phyloP scores from a whole-genome alignment of 2,113 vertebrate genomes.

The Atrichornis clamosus region DNA sequence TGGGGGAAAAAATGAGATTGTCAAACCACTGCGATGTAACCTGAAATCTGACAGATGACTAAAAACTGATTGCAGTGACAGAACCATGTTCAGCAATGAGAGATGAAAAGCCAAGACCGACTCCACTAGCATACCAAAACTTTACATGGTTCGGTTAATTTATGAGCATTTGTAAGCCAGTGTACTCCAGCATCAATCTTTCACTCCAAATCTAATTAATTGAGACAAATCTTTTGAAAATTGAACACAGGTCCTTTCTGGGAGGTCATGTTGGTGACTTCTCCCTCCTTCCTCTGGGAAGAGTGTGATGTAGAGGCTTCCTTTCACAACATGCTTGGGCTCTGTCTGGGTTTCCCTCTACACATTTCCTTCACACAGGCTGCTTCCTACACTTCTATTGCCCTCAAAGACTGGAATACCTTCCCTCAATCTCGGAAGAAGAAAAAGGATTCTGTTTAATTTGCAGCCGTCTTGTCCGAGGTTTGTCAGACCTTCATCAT shows the following conservation, averaged over 20 bases:
- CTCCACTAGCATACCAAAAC: neutral
- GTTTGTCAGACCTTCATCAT: neutral
- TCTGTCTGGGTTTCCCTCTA: neutral
- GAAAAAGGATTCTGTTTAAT: neutral
- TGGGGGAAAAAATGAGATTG: neutral
- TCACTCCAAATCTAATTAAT: neutral
- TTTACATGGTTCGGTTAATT: neutral
- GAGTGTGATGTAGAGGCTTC: neutral
- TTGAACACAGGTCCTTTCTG: neutral
- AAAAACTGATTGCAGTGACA: neutral
- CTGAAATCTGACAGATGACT: neutral
- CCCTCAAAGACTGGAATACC: neutral
- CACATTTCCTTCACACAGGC: neutral
- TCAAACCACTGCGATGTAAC: neutral
- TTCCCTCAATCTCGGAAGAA: too few species aligned
- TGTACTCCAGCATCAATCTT: neutral
- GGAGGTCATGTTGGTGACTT: neutral
- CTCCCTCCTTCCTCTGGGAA: neutral
- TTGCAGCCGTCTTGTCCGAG: neutral
- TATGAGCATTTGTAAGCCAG: neutral
- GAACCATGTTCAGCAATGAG: neutral
- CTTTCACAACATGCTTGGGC: neutral
- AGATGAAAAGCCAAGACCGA: neutral
- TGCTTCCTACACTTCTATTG: neutral
- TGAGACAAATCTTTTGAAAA: neutral